A percentile compares a stretch with the other conserved stretches of the same genome.
These are phyloP conservation scores for Brachionus rotundiformis DNA, from an alignment of 1,140 invertebrate genomes.

Conservation along the genomic window DNA sequence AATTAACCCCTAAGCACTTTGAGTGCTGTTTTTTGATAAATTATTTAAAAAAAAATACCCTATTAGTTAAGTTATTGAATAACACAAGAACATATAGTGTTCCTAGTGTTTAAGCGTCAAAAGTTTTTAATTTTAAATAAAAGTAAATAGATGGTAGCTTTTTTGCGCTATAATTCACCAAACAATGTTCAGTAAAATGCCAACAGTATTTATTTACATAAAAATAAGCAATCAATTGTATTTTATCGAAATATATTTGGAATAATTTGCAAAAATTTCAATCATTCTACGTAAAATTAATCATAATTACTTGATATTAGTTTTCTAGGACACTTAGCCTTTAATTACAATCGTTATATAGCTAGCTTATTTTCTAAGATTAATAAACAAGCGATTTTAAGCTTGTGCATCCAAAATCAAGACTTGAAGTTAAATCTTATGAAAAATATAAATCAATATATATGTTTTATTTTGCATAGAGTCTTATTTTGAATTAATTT, in stretches of 20 bases:
- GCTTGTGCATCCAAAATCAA: neutral
- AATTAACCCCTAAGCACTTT: too few species aligned
- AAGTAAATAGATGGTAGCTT: neutral
- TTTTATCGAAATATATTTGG: neutral
- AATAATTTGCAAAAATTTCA: neutral
- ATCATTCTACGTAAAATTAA: neutral
- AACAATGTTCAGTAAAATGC: neutral
- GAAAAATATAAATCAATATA: neutral
- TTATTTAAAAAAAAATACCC: too few species aligned
- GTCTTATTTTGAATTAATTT: neutral
- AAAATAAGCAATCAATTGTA: neutral
- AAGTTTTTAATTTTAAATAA: neutral
- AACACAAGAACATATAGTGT: neutral
- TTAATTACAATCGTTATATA: neutral
- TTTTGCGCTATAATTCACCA: neutral
- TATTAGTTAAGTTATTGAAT: too few species aligned
- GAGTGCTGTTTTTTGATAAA: too few species aligned
- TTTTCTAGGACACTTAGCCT: conserved; percentile 29
- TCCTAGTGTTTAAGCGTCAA: neutral
- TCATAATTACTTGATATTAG: conserved; percentile 31
- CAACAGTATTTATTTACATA: neutral
- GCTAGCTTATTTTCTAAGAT: neutral
- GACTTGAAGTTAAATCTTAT: conserved; percentile 2
- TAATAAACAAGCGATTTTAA: conserved; percentile 1
- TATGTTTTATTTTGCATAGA: neutral